phyloP scores from a whole-genome alignment of 2,797 vertebrate species.

The Falco rusticolus region DNA sequence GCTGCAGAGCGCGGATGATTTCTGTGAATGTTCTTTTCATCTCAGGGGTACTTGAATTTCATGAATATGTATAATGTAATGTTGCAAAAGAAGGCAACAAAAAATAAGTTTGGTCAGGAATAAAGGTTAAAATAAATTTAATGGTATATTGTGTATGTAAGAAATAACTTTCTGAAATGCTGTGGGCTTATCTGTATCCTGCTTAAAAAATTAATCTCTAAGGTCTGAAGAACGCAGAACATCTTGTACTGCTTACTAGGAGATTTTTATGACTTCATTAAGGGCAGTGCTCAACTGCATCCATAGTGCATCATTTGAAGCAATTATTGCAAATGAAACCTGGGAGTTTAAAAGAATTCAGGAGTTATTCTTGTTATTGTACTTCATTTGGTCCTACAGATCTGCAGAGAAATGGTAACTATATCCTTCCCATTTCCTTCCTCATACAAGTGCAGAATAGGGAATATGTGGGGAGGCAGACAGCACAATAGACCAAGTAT shows the following conservation, averaged over 20 bases:
- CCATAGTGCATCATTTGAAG: conserved; percentile 23
- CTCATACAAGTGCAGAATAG: not conserved
- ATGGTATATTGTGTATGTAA: not conserved
- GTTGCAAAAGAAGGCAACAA: not conserved
- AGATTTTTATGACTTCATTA: conserved; percentile 42
- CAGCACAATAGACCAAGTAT: not conserved
- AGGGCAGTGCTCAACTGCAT: not conserved
- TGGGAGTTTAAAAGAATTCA: not conserved
- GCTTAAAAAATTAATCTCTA: conserved; percentile 27
- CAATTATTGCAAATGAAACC: conserved; percentile 31
- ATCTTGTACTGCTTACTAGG: not conserved
- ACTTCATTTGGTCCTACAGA: not conserved
- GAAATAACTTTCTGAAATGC: conserved; percentile 13
- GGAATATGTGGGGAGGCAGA: not conserved
- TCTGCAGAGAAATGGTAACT: not conserved
- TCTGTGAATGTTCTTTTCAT: not conserved
- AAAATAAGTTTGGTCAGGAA: conserved; percentile 42
- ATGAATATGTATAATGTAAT: conserved; percentile 17
- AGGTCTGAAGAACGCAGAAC: conserved; percentile 14
- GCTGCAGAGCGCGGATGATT: not conserved
- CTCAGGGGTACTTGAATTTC: not conserved
- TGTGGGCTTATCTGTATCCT: not conserved
- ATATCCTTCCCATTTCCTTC: not conserved
- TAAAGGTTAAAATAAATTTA: conserved; percentile 46
- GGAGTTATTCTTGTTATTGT: not conserved